phyloP scores from a whole-genome alignment of 2,888 invertebrate species.

The Clepsis dumicolana region DNA sequence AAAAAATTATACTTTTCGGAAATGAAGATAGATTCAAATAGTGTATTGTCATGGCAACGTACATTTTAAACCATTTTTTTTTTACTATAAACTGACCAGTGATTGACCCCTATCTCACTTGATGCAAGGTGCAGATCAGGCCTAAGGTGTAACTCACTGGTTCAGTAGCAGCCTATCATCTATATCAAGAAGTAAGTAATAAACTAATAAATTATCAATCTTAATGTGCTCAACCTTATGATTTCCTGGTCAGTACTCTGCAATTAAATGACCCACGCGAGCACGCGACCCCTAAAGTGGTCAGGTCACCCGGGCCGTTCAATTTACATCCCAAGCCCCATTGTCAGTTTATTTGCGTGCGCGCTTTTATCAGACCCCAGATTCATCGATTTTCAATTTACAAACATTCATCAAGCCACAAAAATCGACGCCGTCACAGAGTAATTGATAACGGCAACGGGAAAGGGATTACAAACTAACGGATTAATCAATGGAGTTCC shows the following conservation, averaged over 20 bases:
- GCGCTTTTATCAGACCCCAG: not conserved
- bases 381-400: not conserved
- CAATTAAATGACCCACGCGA: too few species aligned
- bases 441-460: constrained; percentile 1
- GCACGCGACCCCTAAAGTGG: not conserved
- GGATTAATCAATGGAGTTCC: constrained; percentile 4
- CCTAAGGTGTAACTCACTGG: too few species aligned
- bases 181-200: too few species aligned
- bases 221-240: not conserved
- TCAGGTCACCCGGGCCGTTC: not conserved
- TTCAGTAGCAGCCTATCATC: too few species aligned
- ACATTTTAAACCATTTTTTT: too few species aligned
- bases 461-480: constrained; percentile 3
- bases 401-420: constrained; percentile 6
- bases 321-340: not conserved
- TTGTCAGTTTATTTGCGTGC: constrained; percentile 2
- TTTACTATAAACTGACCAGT: too few species aligned
- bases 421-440: not conserved
- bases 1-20: too few species aligned
- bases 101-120: too few species aligned
- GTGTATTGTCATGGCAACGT: too few species aligned
- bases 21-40: too few species aligned
- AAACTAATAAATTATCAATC: too few species aligned
- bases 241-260: not conserved
- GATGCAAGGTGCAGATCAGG: too few species aligned